These are phyloP conservation scores for Rhopalosiphum padi DNA, from an alignment of 1,140 invertebrate genomes.

Conservation along the genomic window DNA sequence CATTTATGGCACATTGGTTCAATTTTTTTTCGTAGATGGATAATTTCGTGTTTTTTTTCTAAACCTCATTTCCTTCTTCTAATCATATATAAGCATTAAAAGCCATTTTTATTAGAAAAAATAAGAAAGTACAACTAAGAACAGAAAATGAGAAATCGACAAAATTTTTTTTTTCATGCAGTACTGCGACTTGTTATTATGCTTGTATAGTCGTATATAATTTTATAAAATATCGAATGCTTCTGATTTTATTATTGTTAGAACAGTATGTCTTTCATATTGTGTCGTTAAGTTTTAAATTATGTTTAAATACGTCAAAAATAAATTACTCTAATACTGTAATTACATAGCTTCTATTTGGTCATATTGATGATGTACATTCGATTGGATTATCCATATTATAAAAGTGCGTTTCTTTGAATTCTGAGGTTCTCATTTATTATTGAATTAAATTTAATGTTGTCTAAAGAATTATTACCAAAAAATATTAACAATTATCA, in stretches of 20 bases:
- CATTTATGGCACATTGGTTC: not conserved
- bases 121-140: not conserved
- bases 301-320: not conserved
- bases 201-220: not conserved
- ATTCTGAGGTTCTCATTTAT: not conserved
- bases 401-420: not conserved
- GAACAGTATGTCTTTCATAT: not conserved
- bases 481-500: not conserved
- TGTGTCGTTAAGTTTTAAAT: not conserved
- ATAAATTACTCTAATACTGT: not conserved
- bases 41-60: not conserved
- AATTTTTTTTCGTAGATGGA: not conserved
- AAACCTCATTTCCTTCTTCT: no score
- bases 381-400: not conserved
- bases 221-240: not conserved
- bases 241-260: not conserved
- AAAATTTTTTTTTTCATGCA: not conserved
- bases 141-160: not conserved
- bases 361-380: not conserved
- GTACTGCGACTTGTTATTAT: not conserved
- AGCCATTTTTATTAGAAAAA: not conserved
- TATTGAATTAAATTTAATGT: not conserved
- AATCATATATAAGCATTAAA: not conserved
- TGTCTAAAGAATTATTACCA: not conserved
- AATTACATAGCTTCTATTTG: not conserved